Base-by-base conservation (phyloP, 2,888 invertebrate species). In the Clunio marinus region DNA sequence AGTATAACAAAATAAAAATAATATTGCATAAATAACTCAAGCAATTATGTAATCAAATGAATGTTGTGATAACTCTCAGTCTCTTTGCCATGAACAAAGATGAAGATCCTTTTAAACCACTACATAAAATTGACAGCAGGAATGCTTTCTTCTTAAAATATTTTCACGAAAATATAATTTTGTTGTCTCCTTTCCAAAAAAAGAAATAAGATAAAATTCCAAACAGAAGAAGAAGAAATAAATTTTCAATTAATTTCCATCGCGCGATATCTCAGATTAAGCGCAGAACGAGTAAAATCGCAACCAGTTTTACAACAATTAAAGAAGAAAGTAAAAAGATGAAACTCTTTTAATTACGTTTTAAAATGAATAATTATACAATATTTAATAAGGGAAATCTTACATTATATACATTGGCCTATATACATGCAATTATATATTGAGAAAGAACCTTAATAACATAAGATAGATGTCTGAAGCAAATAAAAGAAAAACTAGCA, bases 331-430 rank as follows among this genome's bases (percentile, higher is more conserved):
- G n/a, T n/a, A n/a, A n/a, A n/a, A n/a, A n/a, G n/a, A n/a, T n/a
- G n/a, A n/a, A 59, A 27, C 46, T 46, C 41, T 63, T 63, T 63
- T 63, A 46, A 63, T 63, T 63, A 17, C 22, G 25, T 46, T 63
- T 63, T 63, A 63, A 46, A 63, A 24, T 22, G 37, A 63, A 63
- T 8, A 63, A 3, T 27, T 28, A 7, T 41, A 63, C 27, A 63
- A 27, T 37, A 32, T 25, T 41, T 45, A 27, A 37, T 63, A 63
- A 28, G 32, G 32, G 28, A 24, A 41, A 27, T 22, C 35, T 24
- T 62, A 60, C 37, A 63, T 63, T 63, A 63, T 25, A 25, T 60
- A 63, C 45, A 63, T 63, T 63, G 63, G 63, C 63, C 63, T 63
- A 63, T 45, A 63, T 63, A 46, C 63, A 35, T 58, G 17, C 15